phyloP scores from a whole-genome alignment of 2,113 vertebrate genomes.

The Anoplopoma fimbria region DNA sequence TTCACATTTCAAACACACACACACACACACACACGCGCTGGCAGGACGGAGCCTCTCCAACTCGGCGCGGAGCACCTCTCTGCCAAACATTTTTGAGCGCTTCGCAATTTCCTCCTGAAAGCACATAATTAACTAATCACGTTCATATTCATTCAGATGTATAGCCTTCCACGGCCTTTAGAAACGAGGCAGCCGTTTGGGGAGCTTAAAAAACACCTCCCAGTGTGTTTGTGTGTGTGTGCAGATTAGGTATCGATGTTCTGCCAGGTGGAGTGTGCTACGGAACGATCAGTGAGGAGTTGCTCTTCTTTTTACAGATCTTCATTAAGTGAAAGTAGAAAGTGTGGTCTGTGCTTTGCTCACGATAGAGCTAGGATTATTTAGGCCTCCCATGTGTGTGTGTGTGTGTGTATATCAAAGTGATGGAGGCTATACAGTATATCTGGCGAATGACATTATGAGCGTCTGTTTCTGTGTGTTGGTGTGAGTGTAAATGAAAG shows the following conservation, averaged over 20 bases:
- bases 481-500: constrained; percentile 46
- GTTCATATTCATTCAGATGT: constrained; percentile 63
- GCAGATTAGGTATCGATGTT: constrained; percentile 69
- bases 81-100: constrained; percentile 38
- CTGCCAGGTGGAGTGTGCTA: constrained; percentile 67
- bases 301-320: constrained; percentile 43
- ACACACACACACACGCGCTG: constrained; percentile 18
- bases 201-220: constrained; percentile 27
- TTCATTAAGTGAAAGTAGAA: constrained; percentile 55
- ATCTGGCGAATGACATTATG: constrained; percentile 51
- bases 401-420: neutral
- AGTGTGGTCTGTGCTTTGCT: constrained; percentile 25
- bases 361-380: constrained; percentile 25
- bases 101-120: constrained; percentile 68
- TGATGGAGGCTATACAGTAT: constrained; percentile 18
- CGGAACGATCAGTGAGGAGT: constrained; percentile 60
- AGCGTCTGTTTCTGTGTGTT: constrained; percentile 53
- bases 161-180: constrained; percentile 60
- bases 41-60: constrained; percentile 34
- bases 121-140: constrained; percentile 77
- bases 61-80: constrained; percentile 5
- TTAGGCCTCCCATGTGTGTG: neutral
- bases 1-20: constrained; percentile 37
- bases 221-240: constrained; percentile 33
- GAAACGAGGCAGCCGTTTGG: constrained; percentile 46